Conservation (phyloP, 2,888 invertebrate species). For the Drosophila kanekoi region DNA sequence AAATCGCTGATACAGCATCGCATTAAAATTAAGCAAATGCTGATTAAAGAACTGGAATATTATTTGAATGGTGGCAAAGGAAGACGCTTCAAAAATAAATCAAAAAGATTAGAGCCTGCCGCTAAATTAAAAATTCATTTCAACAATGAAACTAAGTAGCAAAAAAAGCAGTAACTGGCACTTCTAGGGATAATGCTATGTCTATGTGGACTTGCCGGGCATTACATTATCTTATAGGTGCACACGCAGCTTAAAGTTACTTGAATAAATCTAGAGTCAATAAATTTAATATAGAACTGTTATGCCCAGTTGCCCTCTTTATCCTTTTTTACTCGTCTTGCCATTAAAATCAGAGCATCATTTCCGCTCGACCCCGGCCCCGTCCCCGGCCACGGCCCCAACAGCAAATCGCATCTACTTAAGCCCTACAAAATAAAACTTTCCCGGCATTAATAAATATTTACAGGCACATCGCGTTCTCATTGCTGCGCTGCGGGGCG, state of each 20-base stretch:
- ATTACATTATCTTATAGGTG: conserved; percentile 8
- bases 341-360: conserved; percentile 71
- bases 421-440: conserved; percentile 55
- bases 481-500: conserved; percentile 42
- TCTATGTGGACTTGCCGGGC: neutral
- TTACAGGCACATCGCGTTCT: conserved; percentile 79
- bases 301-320: neutral
- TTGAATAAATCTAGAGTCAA: conserved; percentile 23
- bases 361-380: neutral
- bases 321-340: conserved; percentile 19
- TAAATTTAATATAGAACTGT: conserved; percentile 33
- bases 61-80: neutral
- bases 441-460: conserved; percentile 77
- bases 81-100: neutral
- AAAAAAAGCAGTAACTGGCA: neutral
- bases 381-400: neutral
- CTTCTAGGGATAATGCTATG: conserved; percentile 10
- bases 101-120: neutral
- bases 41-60: conserved; percentile 43
- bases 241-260: conserved; percentile 9
- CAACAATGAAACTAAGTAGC: too few species aligned
- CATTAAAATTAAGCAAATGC: conserved; percentile 25
- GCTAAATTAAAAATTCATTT: too few species aligned
- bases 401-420: conserved; percentile 61
- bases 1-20: neutral